Evolutionary conservation across 2,888 invertebrate species (phyloP), one percentile per base, ranked within the genome.

Genomic region (Tenthredo livida): DNA sequence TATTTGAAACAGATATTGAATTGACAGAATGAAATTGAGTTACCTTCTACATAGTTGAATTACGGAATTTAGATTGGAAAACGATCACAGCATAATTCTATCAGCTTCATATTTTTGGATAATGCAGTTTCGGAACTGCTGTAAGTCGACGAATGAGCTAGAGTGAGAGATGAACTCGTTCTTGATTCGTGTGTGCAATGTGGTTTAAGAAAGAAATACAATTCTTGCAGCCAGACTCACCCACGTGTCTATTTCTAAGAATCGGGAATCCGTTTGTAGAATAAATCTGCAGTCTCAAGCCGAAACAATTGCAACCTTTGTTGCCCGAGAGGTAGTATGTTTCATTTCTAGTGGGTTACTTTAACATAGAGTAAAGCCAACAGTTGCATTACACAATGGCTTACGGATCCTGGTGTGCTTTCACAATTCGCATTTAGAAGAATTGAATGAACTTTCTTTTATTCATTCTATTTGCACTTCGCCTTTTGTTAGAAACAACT

Each of bases 301-400:
- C 21, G 61, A 21, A 80, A 80, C 80, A 80, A 80, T 80, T 80
- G 58, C 21, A 25, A 15, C 61, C 80, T 25, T 80, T 80, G 80
- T 80, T 80, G 80, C 2, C 17, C 58, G 61, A n/a, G 21, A 33
- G 80, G 58, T 72, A 29, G 67, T 29, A 47, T 47, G 47, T 54
- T 80, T 61, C 50, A 61, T 61, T 80, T 61, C 15, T 40, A 80
- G 40, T 21, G 61, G 43, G 33, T 80, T 37, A 61, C 58, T 80
- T 61, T 58, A 61, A 61, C 58, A 50, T 21, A 80, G 80, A 58
- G 73, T 43, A 58, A 61, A 58, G 58, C 80, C 80, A 21, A 61
- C 80, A 80, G 80, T 61, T 80, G 61, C 58, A 61, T 21, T 58
- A 10, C 10, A 80, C 80, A 80, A 80, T 80, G 61, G 80, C 80